Conservation (phyloP, 2,797 vertebrate species). For the Chromis chromis region DNA sequence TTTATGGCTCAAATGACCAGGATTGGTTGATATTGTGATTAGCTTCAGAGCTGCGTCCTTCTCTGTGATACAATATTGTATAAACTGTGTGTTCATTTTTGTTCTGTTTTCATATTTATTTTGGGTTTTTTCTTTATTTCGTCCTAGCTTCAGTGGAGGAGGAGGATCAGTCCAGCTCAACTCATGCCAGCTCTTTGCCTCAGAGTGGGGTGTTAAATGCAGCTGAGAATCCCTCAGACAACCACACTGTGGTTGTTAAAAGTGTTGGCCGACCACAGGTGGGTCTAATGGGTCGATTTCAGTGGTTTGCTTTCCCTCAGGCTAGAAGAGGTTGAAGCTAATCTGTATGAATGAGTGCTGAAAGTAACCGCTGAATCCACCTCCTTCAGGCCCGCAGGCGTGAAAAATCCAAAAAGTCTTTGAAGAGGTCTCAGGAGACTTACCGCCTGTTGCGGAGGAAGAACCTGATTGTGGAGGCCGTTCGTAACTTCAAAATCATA, state of each 20-base stretch:
- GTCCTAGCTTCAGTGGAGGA: constrained; percentile 24
- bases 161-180: background rate
- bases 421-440: constrained; percentile 57
- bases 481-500: constrained; percentile 89
- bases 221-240: constrained; percentile 37
- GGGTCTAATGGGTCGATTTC: constrained; percentile 8
- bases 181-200: background rate
- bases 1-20: background rate
- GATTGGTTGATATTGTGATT: background rate
- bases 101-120: background rate
- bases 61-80: background rate
- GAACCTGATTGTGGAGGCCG: constrained; percentile 94
- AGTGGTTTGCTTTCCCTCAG: background rate
- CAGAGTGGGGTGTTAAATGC: constrained; percentile 5
- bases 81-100: background rate
- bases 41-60: background rate
- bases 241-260: constrained; percentile 80
- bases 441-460: constrained; percentile 93
- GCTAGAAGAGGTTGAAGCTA: background rate
- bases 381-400: constrained; percentile 15
- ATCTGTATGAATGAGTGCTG: background rate
- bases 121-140: constrained; percentile 11
- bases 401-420: background rate
- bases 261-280: constrained; percentile 83
- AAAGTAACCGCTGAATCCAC: background rate